These are phyloP conservation scores for Gallinago paraguaiae DNA, from an alignment of 2,113 vertebrate genomes.

Conservation along the genomic window DNA sequence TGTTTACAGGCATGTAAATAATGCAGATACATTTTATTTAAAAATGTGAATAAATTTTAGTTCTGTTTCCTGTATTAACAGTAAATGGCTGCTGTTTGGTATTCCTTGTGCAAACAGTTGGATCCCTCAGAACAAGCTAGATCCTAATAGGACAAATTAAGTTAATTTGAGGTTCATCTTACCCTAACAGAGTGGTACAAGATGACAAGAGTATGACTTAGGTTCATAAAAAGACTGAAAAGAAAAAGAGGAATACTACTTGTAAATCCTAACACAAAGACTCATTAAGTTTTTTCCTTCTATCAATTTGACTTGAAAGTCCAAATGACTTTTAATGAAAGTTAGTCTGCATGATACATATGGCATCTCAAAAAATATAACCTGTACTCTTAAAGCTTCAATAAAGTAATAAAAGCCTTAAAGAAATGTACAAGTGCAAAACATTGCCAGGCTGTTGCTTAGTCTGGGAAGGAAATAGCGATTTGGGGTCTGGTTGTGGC, in stretches of 20 bases:
- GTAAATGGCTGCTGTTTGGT: neutral
- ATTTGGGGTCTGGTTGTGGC: neutral
- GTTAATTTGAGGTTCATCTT: neutral
- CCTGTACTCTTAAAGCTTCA: neutral
- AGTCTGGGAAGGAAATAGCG: neutral
- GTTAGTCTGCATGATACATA: neutral
- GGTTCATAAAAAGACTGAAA: neutral
- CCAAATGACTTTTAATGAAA: neutral
- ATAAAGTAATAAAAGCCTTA: neutral
- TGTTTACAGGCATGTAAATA: neutral
- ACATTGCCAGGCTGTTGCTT: neutral
- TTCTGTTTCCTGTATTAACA: neutral
- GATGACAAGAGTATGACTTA: neutral
- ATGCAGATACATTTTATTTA: neutral
- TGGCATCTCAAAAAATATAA: neutral
- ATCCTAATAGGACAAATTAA: neutral
- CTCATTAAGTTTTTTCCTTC: neutral
- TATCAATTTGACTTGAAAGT: neutral
- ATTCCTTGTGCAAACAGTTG: neutral
- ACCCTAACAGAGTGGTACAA: neutral
- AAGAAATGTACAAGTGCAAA: neutral
- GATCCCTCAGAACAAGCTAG: neutral
- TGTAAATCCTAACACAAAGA: neutral
- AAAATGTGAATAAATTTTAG: neutral
- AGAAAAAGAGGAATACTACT: neutral